Evolutionary conservation across 2,888 invertebrate genomes (phyloP), one percentile per base, ranked within the genome.

Genomic region (Spilarctia lutea): DNA sequence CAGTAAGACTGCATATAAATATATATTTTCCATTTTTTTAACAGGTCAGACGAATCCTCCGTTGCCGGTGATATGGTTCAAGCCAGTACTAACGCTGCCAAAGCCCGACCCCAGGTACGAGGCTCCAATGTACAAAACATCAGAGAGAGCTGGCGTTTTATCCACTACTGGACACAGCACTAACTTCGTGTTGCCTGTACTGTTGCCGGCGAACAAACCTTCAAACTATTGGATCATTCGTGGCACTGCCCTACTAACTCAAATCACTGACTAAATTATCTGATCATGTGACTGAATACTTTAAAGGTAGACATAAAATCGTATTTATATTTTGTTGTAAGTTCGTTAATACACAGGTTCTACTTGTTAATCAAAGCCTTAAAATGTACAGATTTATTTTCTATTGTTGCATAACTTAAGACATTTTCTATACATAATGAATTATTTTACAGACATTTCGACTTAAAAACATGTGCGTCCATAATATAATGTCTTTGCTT

Each of bases 161-260:
- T 98, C 98, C 13, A 99, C 99, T 0, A 99, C 99, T 0, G 99
- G 99, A 0, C 99, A 99, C 93, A 99, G 98, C 85, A 99, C 99
- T 2, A 99, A 99, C 95, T 99, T 99, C 90, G 98, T 99, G 52
- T 96, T 99, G 66, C 96, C 98, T 0, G 97, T 99, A 77, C 93
- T 98, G 48, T 89, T 99, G 71, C 97, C 97, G 0, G 96, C 98
- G 0, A 88, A 92, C 30, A 94, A 96, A 80, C 91, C 96, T 0
- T 96, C 97, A 67, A 97, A 97, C 82, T 98, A 97, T 91, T 99
- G 99, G 99, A 98, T 99, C 83, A 96, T 98, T 67, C 98, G 98
- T 86, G 99, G 98, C 78, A 98, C 98, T 1, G 99, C 99, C 0
- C 94, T 99, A 4, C 96, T 99, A 30, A 98, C 98, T 10, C 98